These are phyloP conservation scores for Montifringilla adamsi DNA, from an alignment of 2,113 vertebrate species.

Conservation along the genomic window DNA sequence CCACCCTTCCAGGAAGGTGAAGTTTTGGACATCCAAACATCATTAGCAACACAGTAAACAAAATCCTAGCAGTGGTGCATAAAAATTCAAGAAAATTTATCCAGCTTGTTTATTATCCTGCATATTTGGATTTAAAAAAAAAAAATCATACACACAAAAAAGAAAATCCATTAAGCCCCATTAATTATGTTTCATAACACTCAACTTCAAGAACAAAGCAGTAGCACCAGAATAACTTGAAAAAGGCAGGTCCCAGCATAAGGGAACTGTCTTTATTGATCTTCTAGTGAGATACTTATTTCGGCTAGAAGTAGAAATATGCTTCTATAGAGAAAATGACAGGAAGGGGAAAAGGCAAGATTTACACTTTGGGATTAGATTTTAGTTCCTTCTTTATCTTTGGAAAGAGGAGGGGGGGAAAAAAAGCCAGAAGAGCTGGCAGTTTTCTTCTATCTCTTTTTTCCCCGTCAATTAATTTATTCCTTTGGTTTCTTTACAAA, in stretches of 20 bases:
- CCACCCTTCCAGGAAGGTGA: not conserved
- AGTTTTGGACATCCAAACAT: not conserved
- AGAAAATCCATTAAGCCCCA: not conserved
- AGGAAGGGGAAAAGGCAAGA: not conserved
- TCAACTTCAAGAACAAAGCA: not conserved
- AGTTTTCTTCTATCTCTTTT: not conserved
- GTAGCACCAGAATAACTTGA: not conserved
- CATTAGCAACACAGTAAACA: not conserved
- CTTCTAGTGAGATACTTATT: not conserved
- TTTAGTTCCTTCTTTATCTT: not conserved
- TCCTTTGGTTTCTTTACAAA: not conserved
- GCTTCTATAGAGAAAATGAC: not conserved
- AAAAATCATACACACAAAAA: not conserved
- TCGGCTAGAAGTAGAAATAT: not conserved
- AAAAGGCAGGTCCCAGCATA: not conserved
- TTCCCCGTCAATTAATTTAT: not conserved
- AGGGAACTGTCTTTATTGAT: not conserved
- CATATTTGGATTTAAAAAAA: not conserved
- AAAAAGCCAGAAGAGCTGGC: not conserved
- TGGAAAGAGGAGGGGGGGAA: accelerated
- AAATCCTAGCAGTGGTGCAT: not conserved
- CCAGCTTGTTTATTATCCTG: not conserved
- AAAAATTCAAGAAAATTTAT: not conserved
- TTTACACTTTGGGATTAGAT: not conserved
- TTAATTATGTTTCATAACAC: not conserved